Conservation (phyloP, 2,888 invertebrate genomes). For the Parnassius mnemosyne region DNA sequence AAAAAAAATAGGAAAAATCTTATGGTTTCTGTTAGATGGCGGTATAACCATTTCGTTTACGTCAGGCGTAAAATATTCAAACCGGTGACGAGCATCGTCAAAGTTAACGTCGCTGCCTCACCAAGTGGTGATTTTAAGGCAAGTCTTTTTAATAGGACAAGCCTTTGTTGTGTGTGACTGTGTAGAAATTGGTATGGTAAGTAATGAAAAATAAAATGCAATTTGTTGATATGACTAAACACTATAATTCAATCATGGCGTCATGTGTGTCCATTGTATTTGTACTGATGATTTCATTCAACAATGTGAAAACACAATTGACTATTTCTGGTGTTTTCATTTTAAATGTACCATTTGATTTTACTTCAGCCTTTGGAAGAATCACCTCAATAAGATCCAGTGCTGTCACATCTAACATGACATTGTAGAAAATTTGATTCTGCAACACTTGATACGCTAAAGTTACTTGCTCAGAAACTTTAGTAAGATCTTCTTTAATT, state of each 20-base stretch:
- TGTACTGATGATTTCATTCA: conserved; percentile 52
- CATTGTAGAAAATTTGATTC: conserved; percentile 58
- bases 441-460: conserved; percentile 60
- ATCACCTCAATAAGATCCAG: conserved; percentile 58
- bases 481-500: conserved; percentile 47
- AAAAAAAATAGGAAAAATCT: too few relatives aligned
- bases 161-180: too few relatives aligned
- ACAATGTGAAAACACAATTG: conserved; percentile 59
- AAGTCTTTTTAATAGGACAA: too few relatives aligned
- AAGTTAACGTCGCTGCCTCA: too few relatives aligned
- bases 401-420: conserved; percentile 55
- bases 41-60: too few relatives aligned
- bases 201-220: too few relatives aligned
- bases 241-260: conserved; percentile 1
- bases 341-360: conserved; percentile 58
- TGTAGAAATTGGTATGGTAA: too few relatives aligned
- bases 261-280: conserved; percentile 2
- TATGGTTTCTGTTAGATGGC: too few relatives aligned
- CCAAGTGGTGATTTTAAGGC: too few relatives aligned
- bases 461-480: conserved; percentile 47
- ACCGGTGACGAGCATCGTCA: too few relatives aligned
- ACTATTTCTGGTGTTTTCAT: conserved; percentile 69
- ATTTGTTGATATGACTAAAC: not conserved
- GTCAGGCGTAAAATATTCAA: too few relatives aligned
- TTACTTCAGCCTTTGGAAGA: conserved; percentile 63